phyloP scores from a whole-genome alignment of 2,113 vertebrate species.

The Melanotaenia duboulayi region DNA sequence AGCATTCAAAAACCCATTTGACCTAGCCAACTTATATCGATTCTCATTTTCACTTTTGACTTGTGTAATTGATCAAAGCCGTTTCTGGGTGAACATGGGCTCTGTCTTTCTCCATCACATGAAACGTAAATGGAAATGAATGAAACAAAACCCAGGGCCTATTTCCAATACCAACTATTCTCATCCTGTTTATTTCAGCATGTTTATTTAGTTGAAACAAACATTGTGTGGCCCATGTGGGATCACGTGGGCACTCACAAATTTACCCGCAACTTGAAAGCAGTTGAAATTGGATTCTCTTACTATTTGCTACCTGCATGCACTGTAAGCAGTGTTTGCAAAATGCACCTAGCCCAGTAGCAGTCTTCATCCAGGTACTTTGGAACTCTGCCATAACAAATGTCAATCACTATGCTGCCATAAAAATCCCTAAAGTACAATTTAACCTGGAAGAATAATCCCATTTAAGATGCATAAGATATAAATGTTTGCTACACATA shows the following conservation, averaged over 20 bases:
- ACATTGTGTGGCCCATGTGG: neutral
- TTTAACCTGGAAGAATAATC: neutral
- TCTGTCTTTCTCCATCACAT: neutral
- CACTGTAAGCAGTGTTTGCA: neutral
- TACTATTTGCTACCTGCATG: neutral
- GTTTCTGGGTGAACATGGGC: neutral
- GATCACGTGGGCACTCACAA: neutral
- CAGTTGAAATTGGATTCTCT: neutral
- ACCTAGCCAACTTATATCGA: constrained; percentile 20
- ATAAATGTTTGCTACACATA: neutral
- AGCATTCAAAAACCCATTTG: constrained; percentile 14
- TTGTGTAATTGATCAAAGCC: constrained; percentile 26
- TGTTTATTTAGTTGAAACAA: neutral
- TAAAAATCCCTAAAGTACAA: neutral
- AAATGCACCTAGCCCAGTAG: neutral
- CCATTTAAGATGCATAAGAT: constrained; percentile 5
- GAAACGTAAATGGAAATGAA: neutral
- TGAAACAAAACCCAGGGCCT: neutral
- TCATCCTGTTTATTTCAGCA: neutral
- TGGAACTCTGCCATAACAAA: neutral
- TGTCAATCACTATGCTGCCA: neutral
- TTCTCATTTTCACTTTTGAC: constrained; percentile 8
- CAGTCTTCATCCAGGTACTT: neutral
- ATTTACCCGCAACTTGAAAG: neutral
- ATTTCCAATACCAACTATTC: neutral